These are phyloP conservation scores for Cryptotermes secundus DNA, from an alignment of 1,140 invertebrate species.

Conservation along the genomic window DNA sequence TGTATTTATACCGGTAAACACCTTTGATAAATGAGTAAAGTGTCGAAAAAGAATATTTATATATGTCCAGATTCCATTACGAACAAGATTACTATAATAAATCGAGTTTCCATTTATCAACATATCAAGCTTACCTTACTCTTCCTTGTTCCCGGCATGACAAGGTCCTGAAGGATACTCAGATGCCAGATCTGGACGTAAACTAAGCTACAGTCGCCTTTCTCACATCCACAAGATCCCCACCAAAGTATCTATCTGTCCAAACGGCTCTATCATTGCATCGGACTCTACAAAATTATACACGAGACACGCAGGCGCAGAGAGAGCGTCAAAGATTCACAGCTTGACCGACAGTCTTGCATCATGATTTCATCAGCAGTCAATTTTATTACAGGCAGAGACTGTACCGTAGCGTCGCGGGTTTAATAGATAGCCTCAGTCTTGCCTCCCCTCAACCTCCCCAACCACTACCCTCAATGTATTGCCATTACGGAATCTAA, in stretches of 20 bases:
- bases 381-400: background rate
- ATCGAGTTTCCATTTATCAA: no score
- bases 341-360: background rate
- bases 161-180: background rate
- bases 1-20: no score
- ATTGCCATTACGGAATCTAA: constrained; percentile 5
- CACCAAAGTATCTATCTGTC: background rate
- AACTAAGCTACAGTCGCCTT: background rate
- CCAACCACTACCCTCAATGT: background rate
- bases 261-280: background rate
- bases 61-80: no score
- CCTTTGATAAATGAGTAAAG: no score
- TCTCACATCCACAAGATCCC: no score
- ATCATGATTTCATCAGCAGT: background rate
- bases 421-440: background rate
- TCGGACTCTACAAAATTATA: background rate
- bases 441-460: no score
- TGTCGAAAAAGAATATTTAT: no score
- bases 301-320: background rate
- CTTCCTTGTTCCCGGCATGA: background rate
- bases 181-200: background rate
- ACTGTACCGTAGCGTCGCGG: background rate
- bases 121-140: background rate
- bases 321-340: background rate
- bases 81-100: no score